phyloP scores from a whole-genome alignment of 2,113 vertebrate genomes.

The Ornithorhynchus anatinus region DNA sequence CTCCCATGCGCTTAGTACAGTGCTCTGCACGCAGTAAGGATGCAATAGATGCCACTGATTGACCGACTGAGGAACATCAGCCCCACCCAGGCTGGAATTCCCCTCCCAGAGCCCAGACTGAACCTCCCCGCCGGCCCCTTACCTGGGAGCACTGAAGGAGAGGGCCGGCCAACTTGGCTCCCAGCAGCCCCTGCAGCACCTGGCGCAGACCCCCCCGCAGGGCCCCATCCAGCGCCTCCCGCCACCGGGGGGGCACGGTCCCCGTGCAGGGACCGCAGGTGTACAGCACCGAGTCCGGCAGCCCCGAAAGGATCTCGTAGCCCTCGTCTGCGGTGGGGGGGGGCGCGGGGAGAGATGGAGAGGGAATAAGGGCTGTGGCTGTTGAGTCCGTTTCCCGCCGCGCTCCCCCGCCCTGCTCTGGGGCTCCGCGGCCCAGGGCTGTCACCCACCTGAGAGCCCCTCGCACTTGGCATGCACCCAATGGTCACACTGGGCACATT shows the following conservation, averaged over 20 bases:
- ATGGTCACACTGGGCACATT: conserved; percentile 89
- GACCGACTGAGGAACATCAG: no score
- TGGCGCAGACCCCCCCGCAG: conserved; percentile 83
- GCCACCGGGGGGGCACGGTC: conserved; percentile 79
- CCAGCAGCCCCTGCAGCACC: conserved; percentile 83
- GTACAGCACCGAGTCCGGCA: conserved; percentile 90
- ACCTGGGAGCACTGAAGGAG: conserved; percentile 84
- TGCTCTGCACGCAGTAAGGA: no score
- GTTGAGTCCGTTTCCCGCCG: neutral
- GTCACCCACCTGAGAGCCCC: conserved; percentile 81
- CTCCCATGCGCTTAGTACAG: no score
- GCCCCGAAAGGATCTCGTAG: conserved; percentile 90
- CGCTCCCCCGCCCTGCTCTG: neutral
- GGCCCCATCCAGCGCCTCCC: conserved; percentile 83
- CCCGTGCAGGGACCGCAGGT: conserved; percentile 85
- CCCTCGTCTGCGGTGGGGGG: conserved; percentile 78
- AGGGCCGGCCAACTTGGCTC: conserved; percentile 78
- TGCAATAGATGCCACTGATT: no score
- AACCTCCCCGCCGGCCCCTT: no score
- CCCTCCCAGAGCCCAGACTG: no score
- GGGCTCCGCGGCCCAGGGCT: neutral
- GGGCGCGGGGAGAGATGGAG: neutral
- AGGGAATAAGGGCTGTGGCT: neutral
- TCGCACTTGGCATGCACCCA: conserved; percentile 94
- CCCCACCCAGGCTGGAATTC: no score